Conservation (phyloP, 2,888 invertebrate genomes). For the Petrolisthes cinctipes region DNA sequence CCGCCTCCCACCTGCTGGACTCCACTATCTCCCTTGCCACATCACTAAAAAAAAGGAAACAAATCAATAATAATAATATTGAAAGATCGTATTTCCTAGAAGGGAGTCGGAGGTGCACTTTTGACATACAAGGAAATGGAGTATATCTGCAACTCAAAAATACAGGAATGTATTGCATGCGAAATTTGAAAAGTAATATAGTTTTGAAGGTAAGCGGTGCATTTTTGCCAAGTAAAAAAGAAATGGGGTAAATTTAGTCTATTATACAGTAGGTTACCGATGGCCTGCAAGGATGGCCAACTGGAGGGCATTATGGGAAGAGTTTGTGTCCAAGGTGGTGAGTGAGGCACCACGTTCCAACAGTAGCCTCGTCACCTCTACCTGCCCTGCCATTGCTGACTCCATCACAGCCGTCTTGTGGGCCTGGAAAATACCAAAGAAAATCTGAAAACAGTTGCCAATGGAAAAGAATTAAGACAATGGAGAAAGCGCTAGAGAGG, state of each 20-base stretch:
- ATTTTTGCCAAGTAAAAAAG: no score
- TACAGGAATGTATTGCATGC: no score
- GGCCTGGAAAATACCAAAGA: conserved; percentile 14
- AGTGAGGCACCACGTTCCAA: conserved; percentile 69
- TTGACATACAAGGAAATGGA: no score
- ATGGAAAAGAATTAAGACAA: background rate
- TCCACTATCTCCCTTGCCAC: conserved; percentile 70
- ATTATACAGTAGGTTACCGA: conserved; percentile 30
- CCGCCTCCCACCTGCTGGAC: conserved; percentile 70
- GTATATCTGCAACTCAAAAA: no score
- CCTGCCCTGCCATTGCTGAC: conserved; percentile 70
- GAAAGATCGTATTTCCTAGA: no score
- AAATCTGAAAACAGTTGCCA: background rate
- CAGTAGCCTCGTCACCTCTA: conserved; percentile 69
- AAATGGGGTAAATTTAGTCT: no score
- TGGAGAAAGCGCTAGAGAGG: no score
- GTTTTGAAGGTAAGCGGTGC: no score
- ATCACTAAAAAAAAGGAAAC: conserved; percentile 67
- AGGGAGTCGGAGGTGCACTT: no score
- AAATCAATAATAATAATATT: background rate
- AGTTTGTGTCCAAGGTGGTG: conserved; percentile 68
- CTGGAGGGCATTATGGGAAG: conserved; percentile 67
- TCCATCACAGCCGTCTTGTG: conserved; percentile 69
- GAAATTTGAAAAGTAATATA: no score
- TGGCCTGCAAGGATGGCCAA: conserved; percentile 62